Base-by-base conservation (phyloP, 2,113 vertebrate genomes). In the Drymodes brunneopygia region DNA sequence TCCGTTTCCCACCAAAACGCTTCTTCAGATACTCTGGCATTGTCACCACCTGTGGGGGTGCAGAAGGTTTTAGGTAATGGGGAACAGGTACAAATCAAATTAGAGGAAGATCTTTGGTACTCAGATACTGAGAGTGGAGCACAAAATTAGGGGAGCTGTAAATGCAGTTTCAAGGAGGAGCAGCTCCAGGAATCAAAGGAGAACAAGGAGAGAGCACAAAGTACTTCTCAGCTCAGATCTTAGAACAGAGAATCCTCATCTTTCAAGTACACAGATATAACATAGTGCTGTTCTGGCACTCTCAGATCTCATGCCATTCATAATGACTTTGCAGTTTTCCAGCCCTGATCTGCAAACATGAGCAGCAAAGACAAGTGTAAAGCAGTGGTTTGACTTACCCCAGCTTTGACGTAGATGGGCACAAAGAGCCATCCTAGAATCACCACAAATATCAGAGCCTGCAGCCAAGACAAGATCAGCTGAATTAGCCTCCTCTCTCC, bases 11-110 rank as follows among this genome's bases (percentile, higher is more conserved):
- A 54, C 99, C 99, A 64, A 99, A 99, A 57, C 99, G 98, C 91
- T 99, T 99, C 98, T 92, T 98, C 90, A 99, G 97, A 62, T 99
- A 99, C 95, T 99, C 99, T 0, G 99, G 99, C 99, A 99, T 99
- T 19, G 99, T 99, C 92, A 99, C 98, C 77, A 99, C 98, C 99
- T 99, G 87, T 14, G 61, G 21, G 28, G 56, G 35, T 9, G 44
- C 56, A 84, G 20, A 12, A 38, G 57, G 45, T 33, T 78, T 90
- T 36, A 72, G 18, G 15, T 18, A 18, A 48, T 4, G 56, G 33
- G 33, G 6, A 81, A 81, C 8, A 57, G 47, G n/a, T 24, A 27
- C 19, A 71, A 44, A 86, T 64, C 31, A 66, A 69, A 65, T n/a
- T 5, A 77, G n/a, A 81, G 38, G 19, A 71, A 90, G n/a, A 11